These are phyloP conservation scores for Hirundo rustica DNA, from an alignment of 2,797 vertebrate genomes.

Conservation along the genomic window DNA sequence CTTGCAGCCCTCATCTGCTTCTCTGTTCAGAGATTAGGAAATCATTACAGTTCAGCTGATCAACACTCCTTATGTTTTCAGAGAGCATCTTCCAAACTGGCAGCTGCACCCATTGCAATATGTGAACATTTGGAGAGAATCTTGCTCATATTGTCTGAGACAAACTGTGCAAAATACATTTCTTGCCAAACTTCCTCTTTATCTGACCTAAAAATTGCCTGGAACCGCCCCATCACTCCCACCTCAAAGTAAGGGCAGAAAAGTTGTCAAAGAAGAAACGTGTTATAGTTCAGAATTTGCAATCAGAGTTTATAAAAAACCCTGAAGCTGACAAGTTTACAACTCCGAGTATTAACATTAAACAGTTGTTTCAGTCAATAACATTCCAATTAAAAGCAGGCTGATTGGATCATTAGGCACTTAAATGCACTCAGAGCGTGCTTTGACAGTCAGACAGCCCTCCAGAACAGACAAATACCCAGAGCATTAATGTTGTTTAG, in stretches of 20 bases:
- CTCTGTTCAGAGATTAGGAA: conserved; percentile 79
- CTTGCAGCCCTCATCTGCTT: conserved; percentile 91
- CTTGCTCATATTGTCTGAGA: neutral
- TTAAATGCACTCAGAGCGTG: neutral
- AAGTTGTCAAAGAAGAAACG: neutral
- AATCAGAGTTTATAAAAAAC: neutral
- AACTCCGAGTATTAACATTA: neutral
- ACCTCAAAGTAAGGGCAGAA: neutral
- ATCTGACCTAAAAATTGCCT: neutral
- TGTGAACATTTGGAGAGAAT: neutral
- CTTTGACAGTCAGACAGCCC: neutral
- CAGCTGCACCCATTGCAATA: neutral
- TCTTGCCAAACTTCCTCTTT: neutral
- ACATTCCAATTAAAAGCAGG: conserved; percentile 29
- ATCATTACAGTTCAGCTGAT: neutral
- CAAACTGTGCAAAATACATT: neutral
- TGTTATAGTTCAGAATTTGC: neutral
- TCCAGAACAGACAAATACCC: neutral
- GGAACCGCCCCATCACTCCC: neutral
- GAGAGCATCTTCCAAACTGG: neutral
- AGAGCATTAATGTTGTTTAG: neutral
- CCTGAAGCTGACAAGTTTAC: neutral
- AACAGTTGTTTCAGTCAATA: conserved; percentile 25
- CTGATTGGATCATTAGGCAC: conserved; percentile 21
- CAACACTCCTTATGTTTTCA: neutral